phyloP scores from a whole-genome alignment of 1,140 invertebrate species.

The Choristoneura fumiferana region DNA sequence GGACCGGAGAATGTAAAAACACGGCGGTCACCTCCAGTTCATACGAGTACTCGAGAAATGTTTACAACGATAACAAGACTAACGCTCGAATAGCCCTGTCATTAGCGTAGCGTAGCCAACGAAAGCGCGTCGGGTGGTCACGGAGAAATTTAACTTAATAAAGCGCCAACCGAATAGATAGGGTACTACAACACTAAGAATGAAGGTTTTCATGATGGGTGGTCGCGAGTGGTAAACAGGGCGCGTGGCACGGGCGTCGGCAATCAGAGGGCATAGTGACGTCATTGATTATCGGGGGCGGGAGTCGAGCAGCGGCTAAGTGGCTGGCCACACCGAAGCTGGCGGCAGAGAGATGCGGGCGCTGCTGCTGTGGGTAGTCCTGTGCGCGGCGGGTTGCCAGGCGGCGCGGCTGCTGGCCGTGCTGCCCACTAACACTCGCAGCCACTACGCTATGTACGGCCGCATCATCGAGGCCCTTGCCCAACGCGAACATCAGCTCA shows the following conservation, averaged over 20 bases:
- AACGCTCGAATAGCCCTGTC: neutral
- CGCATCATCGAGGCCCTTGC: conserved; percentile 81
- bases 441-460: conserved; percentile 76
- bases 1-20: neutral
- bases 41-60: neutral
- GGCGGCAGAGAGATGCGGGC: conserved; percentile 57
- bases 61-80: neutral
- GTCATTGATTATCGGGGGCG: conserved; percentile 36
- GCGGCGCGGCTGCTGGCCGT: conserved; percentile 65
- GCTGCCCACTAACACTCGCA: conserved; percentile 74
- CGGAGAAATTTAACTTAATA: conserved; percentile 15
- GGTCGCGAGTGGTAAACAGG: neutral
- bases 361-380: conserved; percentile 47
- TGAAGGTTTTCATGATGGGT: conserved; percentile 18
- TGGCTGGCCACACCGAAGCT: conserved; percentile 28
- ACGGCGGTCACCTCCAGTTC: conserved; percentile 8
- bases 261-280: conserved; percentile 26
- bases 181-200: neutral
- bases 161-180: neutral
- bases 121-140: conserved; percentile 13
- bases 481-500: conserved; percentile 82
- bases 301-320: conserved; percentile 16
- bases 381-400: conserved; percentile 40
- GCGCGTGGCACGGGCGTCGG: neutral
- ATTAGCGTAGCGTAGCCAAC: neutral